Evolutionary conservation across 2,113 vertebrate species (phyloP), one percentile per base, ranked within the genome.

Genomic region (Ochotona curzoniae): DNA sequence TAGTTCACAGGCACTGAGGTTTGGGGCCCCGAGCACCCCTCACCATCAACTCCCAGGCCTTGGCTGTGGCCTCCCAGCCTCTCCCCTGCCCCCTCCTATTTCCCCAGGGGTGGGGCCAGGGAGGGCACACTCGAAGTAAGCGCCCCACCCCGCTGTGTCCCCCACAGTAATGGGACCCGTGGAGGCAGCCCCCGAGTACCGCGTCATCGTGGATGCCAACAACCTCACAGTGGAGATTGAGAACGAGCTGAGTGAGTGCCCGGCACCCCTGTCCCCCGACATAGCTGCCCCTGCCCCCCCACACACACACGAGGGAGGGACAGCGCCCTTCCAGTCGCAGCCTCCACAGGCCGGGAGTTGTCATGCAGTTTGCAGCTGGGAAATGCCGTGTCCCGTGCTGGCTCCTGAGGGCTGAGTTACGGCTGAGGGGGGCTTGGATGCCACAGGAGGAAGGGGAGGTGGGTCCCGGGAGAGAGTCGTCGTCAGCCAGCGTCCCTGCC

Each of bases 221-320:
- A 99, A 99, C 93, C 98, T 99, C 92, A 99, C 99, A 0, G 99
- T 99, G 87, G 99, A 99, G 96, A 99, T 99, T 0, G 99, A 99
- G 96, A 99, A 99, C 2, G 99, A 99, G 95, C 97, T 99, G 84
- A 99, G 99, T 99, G 96, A 97, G 97, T 96, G 10, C 11, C 38
- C 38, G 0, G 6, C 1, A 32, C 1, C 23, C 32, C 63, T 25
- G 21, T 0, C 8, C 8, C 23, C 26, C 9, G 18, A 17, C 23
- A 57, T 8, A 8, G 38, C 30, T 44, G 14, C 21, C 47, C 30
- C 17, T 0, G 0, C 9, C 8, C 54, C 10, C 32, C 18, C 38
- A 44, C 38, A 44, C 38, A 44, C 38, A 44, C 38, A 44, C 38
- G 38, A 44, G 38, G 38, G 38, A 0, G 14, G 61, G n/a, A 60